Conservation (phyloP, 1,140 invertebrate genomes). For the Drosophila aff. region DNA sequence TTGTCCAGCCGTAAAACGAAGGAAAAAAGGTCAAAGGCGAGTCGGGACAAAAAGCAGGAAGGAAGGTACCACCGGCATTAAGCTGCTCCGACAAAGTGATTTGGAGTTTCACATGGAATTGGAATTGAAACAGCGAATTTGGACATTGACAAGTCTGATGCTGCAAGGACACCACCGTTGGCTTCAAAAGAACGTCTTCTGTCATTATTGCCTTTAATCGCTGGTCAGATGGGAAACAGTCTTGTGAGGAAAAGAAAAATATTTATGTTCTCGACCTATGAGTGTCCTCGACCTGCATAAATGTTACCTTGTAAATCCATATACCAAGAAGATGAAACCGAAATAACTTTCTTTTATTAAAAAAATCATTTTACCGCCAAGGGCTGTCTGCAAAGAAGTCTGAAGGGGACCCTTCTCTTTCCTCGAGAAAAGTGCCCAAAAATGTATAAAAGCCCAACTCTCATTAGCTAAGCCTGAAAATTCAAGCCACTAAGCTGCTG, state of each 20-base stretch:
- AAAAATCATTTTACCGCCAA: constrained; percentile 10
- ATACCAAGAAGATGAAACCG: neutral
- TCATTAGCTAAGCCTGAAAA: constrained; percentile 59
- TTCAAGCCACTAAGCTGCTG: constrained; percentile 42
- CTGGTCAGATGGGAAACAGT: neutral
- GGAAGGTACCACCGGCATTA: constrained; percentile 42
- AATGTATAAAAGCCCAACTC: constrained; percentile 38
- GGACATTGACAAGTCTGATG: constrained; percentile 36
- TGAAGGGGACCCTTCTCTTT: neutral
- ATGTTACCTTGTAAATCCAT: neutral
- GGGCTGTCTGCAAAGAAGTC: neutral
- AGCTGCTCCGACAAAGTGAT: constrained; percentile 51
- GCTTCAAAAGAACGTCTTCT: constrained; percentile 29
- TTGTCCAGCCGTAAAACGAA: constrained; percentile 19
- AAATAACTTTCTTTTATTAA: neutral
- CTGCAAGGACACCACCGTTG: neutral
- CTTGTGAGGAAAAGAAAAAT: neutral
- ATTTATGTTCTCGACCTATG: neutral
- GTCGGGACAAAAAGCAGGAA: constrained; percentile 12
- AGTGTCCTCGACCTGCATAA: neutral
- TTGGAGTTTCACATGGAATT: constrained; percentile 46
- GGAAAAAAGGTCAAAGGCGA: constrained; percentile 68
- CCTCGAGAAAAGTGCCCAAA: constrained; percentile 4
- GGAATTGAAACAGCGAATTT: constrained; percentile 30
- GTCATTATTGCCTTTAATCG: neutral